These are phyloP conservation scores for Philopedon plagiatum DNA, from an alignment of 2,888 invertebrate species.

Conservation along the genomic window DNA sequence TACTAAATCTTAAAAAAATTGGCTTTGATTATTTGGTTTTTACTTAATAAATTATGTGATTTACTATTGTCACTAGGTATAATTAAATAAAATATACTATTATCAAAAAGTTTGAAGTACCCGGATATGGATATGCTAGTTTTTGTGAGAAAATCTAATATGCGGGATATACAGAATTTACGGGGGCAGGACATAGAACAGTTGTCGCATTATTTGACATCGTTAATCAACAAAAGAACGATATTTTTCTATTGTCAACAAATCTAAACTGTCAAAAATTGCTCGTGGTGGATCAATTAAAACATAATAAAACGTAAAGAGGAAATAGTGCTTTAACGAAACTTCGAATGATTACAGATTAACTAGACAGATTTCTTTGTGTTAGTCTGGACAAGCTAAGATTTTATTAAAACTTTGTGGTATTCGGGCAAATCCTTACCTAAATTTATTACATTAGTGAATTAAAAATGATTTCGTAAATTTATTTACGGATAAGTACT, in stretches of 20 bases:
- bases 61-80: neutral
- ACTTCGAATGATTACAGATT: conserved; percentile 50
- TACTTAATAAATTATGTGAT: too few relatives aligned
- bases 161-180: conserved; percentile 62
- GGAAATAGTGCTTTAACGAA: conserved; percentile 61
- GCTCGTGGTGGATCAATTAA: conserved; percentile 36
- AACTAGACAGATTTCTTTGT: conserved; percentile 30
- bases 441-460: too few relatives aligned
- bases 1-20: too few relatives aligned
- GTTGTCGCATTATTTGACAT: conserved; percentile 52
- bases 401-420: too few relatives aligned
- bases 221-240: conserved; percentile 47
- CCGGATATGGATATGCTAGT: conserved; percentile 31
- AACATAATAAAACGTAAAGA: conserved; percentile 60
- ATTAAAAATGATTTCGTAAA: too few relatives aligned
- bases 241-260: conserved; percentile 45
- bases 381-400: conserved; percentile 20
- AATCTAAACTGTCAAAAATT: conserved; percentile 25
- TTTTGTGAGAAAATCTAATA: conserved; percentile 46
- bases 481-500: too few relatives aligned
- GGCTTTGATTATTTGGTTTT: too few relatives aligned
- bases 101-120: conserved; percentile 12
- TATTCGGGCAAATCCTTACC: too few relatives aligned
- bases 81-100: neutral
- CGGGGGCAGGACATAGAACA: conserved; percentile 58